phyloP scores from a whole-genome alignment of 2,113 vertebrate species.

The Monopterus albus region DNA sequence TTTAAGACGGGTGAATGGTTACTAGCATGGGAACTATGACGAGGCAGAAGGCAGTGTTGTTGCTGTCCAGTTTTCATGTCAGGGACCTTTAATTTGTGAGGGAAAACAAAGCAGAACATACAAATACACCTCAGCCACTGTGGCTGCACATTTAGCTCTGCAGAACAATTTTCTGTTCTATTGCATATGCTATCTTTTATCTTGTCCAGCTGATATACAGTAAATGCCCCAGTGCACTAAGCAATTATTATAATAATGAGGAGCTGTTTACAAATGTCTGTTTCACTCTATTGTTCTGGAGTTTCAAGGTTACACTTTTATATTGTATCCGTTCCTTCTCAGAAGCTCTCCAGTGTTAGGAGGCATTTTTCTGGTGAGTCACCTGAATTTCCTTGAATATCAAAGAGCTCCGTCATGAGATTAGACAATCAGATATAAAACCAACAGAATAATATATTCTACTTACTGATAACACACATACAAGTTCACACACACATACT shows the following conservation, averaged over 20 bases:
- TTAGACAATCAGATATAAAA: conserved; percentile 27
- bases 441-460: conserved; percentile 15
- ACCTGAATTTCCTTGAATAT: conserved; percentile 36
- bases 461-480: conserved; percentile 4
- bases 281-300: conserved; percentile 39
- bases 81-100: conserved; percentile 1
- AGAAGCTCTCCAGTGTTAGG: conserved; percentile 39
- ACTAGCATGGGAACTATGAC: neutral
- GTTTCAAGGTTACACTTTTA: conserved; percentile 54
- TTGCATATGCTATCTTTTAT: conserved; percentile 46
- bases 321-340: neutral
- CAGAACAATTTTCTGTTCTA: conserved; percentile 23
- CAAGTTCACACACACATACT: neutral
- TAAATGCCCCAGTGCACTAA: conserved; percentile 48
- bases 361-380: conserved; percentile 16
- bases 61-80: conserved; percentile 1
- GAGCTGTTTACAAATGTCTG: conserved; percentile 51
- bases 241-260: conserved; percentile 53
- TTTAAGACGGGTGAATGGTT: neutral
- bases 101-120: conserved; percentile 22
- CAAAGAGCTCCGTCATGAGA: conserved; percentile 22
- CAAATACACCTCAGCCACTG: neutral
- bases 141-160: conserved; percentile 11
- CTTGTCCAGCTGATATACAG: conserved; percentile 37
- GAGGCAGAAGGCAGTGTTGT: neutral